phyloP scores from a whole-genome alignment of 2,797 vertebrate species.

The Sebastes baramenuke region DNA sequence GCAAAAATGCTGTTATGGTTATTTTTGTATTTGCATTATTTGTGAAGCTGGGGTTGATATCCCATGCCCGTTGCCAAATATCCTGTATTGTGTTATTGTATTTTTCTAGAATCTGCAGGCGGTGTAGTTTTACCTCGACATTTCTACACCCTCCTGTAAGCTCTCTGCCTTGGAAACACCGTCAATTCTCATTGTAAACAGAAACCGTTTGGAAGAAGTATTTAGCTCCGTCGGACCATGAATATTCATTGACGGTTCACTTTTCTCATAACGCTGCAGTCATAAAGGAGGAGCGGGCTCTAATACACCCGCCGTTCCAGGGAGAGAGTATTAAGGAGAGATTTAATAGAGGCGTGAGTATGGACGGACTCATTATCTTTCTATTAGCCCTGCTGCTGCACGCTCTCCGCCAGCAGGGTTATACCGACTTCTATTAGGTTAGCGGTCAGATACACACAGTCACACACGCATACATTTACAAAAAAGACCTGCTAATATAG shows the following conservation, averaged over 20 bases:
- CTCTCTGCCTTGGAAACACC: conserved; percentile 7
- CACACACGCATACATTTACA: conserved; percentile 29
- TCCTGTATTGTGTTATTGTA: background rate
- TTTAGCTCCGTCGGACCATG: conserved; percentile 65
- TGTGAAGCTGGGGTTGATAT: background rate
- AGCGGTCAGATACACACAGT: conserved; percentile 70
- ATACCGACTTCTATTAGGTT: conserved; percentile 82
- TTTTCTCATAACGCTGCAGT: conserved; percentile 75
- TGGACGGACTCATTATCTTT: conserved; percentile 85
- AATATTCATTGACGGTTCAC: conserved; percentile 74
- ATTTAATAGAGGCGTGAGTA: conserved; percentile 85
- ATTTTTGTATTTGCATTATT: background rate
- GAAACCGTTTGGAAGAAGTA: conserved; percentile 44
- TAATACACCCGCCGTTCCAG: conserved; percentile 76
- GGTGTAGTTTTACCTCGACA: background rate
- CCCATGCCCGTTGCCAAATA: background rate
- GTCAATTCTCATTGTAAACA: conserved; percentile 37
- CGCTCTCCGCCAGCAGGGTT: conserved; percentile 74
- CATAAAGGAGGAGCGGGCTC: conserved; percentile 72
- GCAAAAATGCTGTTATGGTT: background rate
- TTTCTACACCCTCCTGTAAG: background rate
- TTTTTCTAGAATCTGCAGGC: background rate
- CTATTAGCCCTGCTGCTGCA: conserved; percentile 82
- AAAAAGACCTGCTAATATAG: conserved; percentile 65
- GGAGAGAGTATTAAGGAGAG: conserved; percentile 84